Percentiles rank a stretch among this genome's conserved stretches.
These are phyloP conservation scores for Brachyrhaphis roseni DNA, from an alignment of 2,797 vertebrate genomes.

Conservation along the genomic window DNA sequence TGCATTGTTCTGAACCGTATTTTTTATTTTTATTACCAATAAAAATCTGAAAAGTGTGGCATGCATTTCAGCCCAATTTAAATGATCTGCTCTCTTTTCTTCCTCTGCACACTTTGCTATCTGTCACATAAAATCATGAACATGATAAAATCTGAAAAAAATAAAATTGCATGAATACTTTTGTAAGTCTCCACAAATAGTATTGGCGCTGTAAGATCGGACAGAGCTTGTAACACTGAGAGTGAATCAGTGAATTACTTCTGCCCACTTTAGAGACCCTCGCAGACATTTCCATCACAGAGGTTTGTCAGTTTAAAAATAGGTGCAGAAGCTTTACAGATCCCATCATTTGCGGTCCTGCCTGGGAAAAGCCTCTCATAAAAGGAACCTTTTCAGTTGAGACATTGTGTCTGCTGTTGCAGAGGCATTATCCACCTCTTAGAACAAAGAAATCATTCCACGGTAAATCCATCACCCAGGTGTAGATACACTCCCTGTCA, in stretches of 20 bases:
- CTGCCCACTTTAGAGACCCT: conserved; percentile 47
- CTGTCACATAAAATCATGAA: background rate
- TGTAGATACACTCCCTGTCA: conserved; percentile 59
- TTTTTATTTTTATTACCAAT: background rate
- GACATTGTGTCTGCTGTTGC: conserved; percentile 43
- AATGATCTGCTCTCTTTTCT: background rate
- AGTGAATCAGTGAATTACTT: conserved; percentile 61
- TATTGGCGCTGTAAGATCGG: conserved; percentile 39
- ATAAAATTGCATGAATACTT: background rate
- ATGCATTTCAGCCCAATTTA: background rate
- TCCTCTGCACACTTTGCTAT: background rate
- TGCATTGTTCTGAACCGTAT: background rate
- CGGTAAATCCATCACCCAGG: conserved; percentile 74
- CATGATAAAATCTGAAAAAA: background rate
- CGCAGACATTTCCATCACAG: conserved; percentile 39
- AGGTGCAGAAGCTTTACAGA: conserved; percentile 47
- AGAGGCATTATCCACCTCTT: conserved; percentile 59
- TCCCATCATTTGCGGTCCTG: conserved; percentile 63
- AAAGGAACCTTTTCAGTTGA: conserved; percentile 54
- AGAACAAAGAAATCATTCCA: conserved; percentile 71
- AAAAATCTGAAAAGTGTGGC: too few species aligned
- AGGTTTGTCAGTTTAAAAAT: conserved; percentile 45
- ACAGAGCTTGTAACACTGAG: conserved; percentile 35
- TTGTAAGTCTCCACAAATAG: conserved; percentile 37
- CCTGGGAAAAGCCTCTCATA: conserved; percentile 31